Evolutionary conservation across 2,888 invertebrate species (phyloP).

Genomic region (Neocrepidodera transversa): DNA sequence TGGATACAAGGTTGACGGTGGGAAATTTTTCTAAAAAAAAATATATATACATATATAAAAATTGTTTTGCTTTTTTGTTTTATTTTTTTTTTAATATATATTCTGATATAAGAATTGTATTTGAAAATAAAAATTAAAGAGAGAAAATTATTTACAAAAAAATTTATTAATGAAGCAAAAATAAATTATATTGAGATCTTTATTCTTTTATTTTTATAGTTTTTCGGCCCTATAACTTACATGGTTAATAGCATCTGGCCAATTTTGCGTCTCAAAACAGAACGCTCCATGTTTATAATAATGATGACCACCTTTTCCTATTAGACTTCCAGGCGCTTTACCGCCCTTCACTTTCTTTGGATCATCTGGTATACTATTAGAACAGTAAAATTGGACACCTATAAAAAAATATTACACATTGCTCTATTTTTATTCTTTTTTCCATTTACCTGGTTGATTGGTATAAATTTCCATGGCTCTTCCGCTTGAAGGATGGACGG

Average conservation of each 20-base stretch:
- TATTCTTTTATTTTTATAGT: too few species aligned
- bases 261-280: constrained; percentile 91
- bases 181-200: too few species aligned
- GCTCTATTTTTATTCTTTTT: background rate
- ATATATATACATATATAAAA: too few species aligned
- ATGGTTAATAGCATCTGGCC: constrained; percentile 88
- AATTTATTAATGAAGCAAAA: too few species aligned
- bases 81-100: background rate
- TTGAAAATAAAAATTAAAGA: too few species aligned
- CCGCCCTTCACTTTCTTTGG: constrained; percentile 48
- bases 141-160: too few species aligned
- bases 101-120: too few species aligned
- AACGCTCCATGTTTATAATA: constrained; percentile 69
- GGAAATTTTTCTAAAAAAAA: constrained; percentile 74
- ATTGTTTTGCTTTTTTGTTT: background rate
- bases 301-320: constrained; percentile 47
- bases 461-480: constrained; percentile 75
- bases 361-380: constrained; percentile 73
- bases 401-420: background rate
- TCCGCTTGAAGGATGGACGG: constrained; percentile 72
- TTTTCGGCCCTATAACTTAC: too few species aligned
- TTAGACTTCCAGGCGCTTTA: constrained; percentile 28
- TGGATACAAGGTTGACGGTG: constrained; percentile 74
- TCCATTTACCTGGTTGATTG: constrained; percentile 76
- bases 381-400: constrained; percentile 84